Conservation (phyloP, 1,140 invertebrate genomes). For the Drosophila sp. region DNA sequence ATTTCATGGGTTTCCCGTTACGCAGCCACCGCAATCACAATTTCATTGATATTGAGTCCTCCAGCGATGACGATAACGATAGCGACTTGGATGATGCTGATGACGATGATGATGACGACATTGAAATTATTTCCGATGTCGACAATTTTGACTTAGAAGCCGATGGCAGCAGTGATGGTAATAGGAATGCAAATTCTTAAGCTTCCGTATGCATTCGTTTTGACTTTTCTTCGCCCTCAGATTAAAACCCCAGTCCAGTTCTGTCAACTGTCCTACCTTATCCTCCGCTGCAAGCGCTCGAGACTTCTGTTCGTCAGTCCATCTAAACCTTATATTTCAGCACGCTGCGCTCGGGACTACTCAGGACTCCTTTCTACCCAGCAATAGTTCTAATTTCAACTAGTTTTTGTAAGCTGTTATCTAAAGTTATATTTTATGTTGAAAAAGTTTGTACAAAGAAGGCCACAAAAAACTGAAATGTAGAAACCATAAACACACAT, state of each 20-base stretch:
- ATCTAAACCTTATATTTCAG: background rate
- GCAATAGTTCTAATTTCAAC: constrained; percentile 12
- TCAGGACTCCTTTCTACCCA: constrained; percentile 16
- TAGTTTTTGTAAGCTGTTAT: constrained; percentile 49
- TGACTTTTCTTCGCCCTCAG: constrained; percentile 41
- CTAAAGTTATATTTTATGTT: constrained; percentile 52
- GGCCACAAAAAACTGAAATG: constrained; percentile 28
- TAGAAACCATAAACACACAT: constrained; percentile 32
- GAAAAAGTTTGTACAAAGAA: constrained; percentile 48
- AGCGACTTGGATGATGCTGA: constrained; percentile 55
- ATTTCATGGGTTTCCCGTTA: constrained; percentile 66
- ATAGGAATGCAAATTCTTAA: constrained; percentile 9
- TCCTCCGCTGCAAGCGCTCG: constrained; percentile 12
- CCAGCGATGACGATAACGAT: constrained; percentile 53
- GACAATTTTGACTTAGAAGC: constrained; percentile 50
- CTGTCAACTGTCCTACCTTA: constrained; percentile 9
- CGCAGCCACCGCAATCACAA: constrained; percentile 59
- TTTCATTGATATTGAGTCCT: constrained; percentile 44
- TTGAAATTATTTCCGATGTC: constrained; percentile 41
- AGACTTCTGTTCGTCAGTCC: background rate
- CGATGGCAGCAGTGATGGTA: constrained; percentile 60
- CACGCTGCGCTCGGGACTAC: background rate
- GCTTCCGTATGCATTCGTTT: constrained; percentile 30
- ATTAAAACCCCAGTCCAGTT: constrained; percentile 33
- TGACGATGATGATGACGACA: constrained; percentile 62